Evolutionary conservation across 2,797 vertebrate genomes (phyloP), one percentile per base, ranked within the genome.

Genomic region (Artibeus jamaicensis): DNA sequence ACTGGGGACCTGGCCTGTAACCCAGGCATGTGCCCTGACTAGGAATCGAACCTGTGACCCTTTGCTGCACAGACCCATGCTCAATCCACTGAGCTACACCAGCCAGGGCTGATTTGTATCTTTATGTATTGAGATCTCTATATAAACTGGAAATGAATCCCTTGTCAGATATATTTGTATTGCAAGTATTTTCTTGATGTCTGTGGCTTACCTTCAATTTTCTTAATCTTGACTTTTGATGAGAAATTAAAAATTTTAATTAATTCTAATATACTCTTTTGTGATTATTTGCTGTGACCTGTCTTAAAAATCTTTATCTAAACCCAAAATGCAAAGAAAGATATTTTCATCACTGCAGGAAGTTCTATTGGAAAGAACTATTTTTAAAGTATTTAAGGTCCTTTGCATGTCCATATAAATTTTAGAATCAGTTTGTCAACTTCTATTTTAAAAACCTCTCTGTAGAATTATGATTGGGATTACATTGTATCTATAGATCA

Each of bases 191-290:
- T 89, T 91, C 73, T 93, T 93, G 24, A 94, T 34, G 12, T 68
- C 67, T 92, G 42, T 85, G 37, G 22, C 71, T 86, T 92, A 48
- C 55, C 32, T 91, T 93, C 76, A 37, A 94, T 94, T 93, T 96
- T 87, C 24, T 87, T 91, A 86, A 26, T 65, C 18, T 74, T 84
- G 65, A 32, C 22, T 95, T 91, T 96, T 88, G 21, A 76, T 62
- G 79, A 85, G 55, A 91, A 85, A 88, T 22, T 93, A 39, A 44
- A 57, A 73, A 50, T 85, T 70, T 94, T 91, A 93, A 86, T 73
- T 44, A 89, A 96, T 15, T 76, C 39, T 90, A 90, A 87, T 77
- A 74, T 83, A 79, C 44, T 93, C 34, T 85, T 89, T 59, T 76
- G 21, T 73, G 44, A 59, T 88, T 96, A 77, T 32, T 84, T 71